These are phyloP conservation scores for Hetaerina titia DNA, from an alignment of 2,888 invertebrate species.

Conservation along the genomic window DNA sequence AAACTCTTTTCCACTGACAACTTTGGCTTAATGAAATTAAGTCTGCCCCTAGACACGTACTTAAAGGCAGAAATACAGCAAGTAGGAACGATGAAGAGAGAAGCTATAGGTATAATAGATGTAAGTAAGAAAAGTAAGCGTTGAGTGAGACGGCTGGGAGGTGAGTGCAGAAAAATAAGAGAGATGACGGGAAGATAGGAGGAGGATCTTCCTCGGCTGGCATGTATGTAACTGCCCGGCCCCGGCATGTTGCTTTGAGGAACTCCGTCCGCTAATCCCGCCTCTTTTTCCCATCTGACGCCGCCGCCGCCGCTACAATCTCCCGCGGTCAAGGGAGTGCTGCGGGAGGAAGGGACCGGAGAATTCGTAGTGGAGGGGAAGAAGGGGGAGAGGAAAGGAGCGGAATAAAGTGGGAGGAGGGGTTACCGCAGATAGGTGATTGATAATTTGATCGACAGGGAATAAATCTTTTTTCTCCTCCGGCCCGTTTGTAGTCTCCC, in stretches of 20 bases:
- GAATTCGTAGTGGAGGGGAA: neutral
- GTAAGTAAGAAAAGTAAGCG: neutral
- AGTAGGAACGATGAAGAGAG: neutral
- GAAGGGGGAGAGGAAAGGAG: neutral
- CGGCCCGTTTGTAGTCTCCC: conserved; percentile 54
- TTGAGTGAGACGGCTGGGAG: neutral
- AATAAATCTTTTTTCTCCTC: conserved; percentile 62
- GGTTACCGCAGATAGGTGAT: conserved; percentile 40
- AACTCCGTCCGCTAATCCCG: conserved; percentile 22
- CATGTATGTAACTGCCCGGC: neutral
- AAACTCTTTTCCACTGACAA: no score
- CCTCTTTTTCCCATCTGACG: conserved; percentile 55
- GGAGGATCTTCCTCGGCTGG: neutral
- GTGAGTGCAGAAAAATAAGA: neutral
- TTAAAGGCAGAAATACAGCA: neutral
- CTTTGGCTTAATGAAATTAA: neutral
- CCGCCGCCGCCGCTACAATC: neutral
- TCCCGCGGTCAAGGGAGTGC: conserved; percentile 26
- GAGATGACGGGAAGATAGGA: neutral
- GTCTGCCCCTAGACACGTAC: neutral
- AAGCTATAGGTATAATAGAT: neutral
- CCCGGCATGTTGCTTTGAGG: conserved; percentile 43
- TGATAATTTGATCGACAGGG: conserved; percentile 66
- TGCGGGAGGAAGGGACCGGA: neutral
- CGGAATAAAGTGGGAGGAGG: conserved; percentile 9